Evolutionary conservation across 1,140 invertebrate genomes (phyloP), one percentile per base, ranked within the genome.

Genomic region (roundworm (Caenorhabditis elegans)): DNA sequence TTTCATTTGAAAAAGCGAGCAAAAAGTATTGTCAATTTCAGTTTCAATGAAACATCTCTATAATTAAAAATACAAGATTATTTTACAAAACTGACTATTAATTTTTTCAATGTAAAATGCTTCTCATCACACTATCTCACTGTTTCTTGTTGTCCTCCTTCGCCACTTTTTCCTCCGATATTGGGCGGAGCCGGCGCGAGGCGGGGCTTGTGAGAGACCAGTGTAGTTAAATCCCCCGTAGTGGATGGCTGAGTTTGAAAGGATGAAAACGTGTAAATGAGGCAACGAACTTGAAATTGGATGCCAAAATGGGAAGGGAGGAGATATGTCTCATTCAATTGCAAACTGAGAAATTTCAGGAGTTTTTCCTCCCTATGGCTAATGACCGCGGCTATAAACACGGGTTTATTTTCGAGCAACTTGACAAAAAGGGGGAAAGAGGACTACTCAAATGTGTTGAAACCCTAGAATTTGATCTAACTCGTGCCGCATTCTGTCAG

Each of bases 401-500:
- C 60, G 60, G n/a, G 3, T 31, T 60, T 70, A 70, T 19, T 70
- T 19, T 39, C 19, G 34, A 43, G 39, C 39, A 15, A 15, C 5
- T 43, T n/a, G n/a, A n/a, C n/a, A n/a, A n/a, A n/a, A n/a, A 3
- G 26, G 28, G 3, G 28, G 13, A 15, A 6, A 49, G 3, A n/a
- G 47, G 22, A n/a, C 15, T 26, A 53, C 28, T 6, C 53, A 39
- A 19, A 22, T 39, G 19, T 22, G 17, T 70, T 39, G 60, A 70
- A 70, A 70, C 60, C n/a, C 60, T 70, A 70, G 43, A 70, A 70
- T 70, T 70, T 70, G 60, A 70, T 70, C 31, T 70, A 70, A 34
- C 15, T 19, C 51, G 11, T 28, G 24, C 8, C 17, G 60, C 13
- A 34, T 70, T 60, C 17, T 22, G 13, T 13, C 10, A 2, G 19